A percentile compares a stretch with the other conserved stretches of the same genome.
phyloP scores from a whole-genome alignment of 2,888 invertebrate species.

The Xylota sylvarum region DNA sequence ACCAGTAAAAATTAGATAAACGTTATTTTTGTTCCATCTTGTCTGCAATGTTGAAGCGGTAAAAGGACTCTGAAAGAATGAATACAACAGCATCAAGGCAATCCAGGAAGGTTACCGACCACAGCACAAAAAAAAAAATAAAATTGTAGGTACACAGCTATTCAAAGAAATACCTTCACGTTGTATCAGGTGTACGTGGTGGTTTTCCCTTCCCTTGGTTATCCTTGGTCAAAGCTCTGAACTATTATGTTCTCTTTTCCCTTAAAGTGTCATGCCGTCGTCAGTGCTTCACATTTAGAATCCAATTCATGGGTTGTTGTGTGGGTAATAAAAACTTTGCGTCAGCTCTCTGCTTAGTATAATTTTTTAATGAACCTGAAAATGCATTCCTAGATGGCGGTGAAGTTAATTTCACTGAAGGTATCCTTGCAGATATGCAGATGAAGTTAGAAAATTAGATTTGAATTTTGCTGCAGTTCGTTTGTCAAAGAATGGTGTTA shows the following conservation, averaged over 20 bases:
- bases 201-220: slow-evolving; percentile 21
- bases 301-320: not conserved
- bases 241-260: not conserved
- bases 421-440: not conserved
- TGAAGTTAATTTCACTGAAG: not conserved
- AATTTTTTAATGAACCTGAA: slow-evolving; percentile 15
- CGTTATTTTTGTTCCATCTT: slow-evolving; percentile 9
- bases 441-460: not conserved
- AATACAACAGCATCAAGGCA: not conserved
- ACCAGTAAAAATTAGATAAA: slow-evolving; percentile 34
- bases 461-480: not conserved
- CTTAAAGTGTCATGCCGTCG: not conserved
- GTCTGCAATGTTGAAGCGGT: not conserved
- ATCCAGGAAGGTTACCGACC: not conserved
- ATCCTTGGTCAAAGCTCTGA: slow-evolving; percentile 18
- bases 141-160: not conserved
- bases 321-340: not conserved
- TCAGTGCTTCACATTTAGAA: not conserved
- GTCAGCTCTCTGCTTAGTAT: not conserved
- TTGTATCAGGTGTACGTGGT: slow-evolving; percentile 7
- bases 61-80: slow-evolving; percentile 10
- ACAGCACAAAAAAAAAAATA: not conserved
- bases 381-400: not conserved
- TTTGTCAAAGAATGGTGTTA: not conserved
- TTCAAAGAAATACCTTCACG: slow-evolving; percentile 15